These are phyloP conservation scores for Plebejus argus DNA, from an alignment of 2,888 invertebrate genomes.

Conservation along the genomic window DNA sequence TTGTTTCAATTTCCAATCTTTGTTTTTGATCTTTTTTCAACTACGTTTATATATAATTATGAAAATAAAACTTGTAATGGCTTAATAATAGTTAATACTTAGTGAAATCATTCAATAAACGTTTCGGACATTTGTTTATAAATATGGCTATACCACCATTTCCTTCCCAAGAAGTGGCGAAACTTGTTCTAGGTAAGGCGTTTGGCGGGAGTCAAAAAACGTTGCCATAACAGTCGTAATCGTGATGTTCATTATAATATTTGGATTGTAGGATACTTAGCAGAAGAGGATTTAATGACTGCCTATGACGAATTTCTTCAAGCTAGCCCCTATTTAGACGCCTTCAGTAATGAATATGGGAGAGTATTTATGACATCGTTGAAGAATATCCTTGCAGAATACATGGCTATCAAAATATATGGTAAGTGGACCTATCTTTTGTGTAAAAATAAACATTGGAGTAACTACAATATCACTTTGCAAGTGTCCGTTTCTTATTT, in stretches of 20 bases:
- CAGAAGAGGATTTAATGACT: conserved; percentile 75
- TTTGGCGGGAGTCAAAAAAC: conserved; percentile 68
- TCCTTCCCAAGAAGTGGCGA: conserved; percentile 71
- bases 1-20: neutral
- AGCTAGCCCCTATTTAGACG: conserved; percentile 73
- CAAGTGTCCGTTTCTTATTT: neutral
- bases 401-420: conserved; percentile 72
- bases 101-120: neutral
- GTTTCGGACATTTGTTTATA: conserved; percentile 9
- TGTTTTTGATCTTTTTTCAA: neutral
- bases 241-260: conserved; percentile 3
- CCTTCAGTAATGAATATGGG: conserved; percentile 70
- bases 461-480: neutral
- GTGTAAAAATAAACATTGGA: neutral
- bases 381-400: conserved; percentile 72
- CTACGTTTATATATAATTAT: neutral
- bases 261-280: conserved; percentile 63
- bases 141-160: conserved; percentile 68
- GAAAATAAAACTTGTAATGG: neutral
- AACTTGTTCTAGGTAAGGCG: conserved; percentile 70
- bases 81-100: neutral
- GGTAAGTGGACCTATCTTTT: conserved; percentile 48
- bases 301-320: conserved; percentile 76
- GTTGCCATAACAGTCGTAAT: conserved; percentile 24
- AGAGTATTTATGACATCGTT: conserved; percentile 76